These are phyloP conservation scores for Drosophila atroscutellata DNA, from an alignment of 2,888 invertebrate genomes.

Conservation along the genomic window DNA sequence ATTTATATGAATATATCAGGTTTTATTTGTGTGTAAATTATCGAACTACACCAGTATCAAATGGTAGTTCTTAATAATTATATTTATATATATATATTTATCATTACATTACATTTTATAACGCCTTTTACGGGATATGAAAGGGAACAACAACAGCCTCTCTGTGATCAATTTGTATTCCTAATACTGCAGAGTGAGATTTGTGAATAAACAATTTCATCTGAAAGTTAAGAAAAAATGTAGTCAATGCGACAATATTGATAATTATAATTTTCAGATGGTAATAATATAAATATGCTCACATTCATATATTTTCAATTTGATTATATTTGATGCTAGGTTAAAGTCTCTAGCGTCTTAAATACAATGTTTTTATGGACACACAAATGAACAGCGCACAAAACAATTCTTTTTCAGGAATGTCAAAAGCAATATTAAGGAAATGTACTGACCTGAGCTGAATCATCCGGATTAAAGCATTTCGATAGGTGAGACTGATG, in stretches of 20 bases:
- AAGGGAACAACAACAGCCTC: slow-evolving; percentile 96
- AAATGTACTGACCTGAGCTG: slow-evolving; percentile 88
- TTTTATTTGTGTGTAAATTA: background rate
- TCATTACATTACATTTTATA: slow-evolving; percentile 17
- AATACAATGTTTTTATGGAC: background rate
- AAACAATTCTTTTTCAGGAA: background rate
- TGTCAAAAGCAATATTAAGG: background rate
- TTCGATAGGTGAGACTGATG: slow-evolving; percentile 89
- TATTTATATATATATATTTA: slow-evolving; percentile 30
- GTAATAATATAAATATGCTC: background rate
- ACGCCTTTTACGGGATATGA: slow-evolving; percentile 88
- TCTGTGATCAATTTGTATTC: slow-evolving; percentile 94
- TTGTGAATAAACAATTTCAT: slow-evolving; percentile 89
- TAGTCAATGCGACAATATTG: background rate
- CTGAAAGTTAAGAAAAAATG: slow-evolving; percentile 85
- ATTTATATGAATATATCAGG: background rate
- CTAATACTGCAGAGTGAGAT: slow-evolving; percentile 90
- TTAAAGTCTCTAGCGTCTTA: background rate
- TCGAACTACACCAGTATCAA: slow-evolving; percentile 24
- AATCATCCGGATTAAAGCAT: slow-evolving; percentile 88
- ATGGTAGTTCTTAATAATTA: slow-evolving; percentile 21
- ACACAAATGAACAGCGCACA: background rate
- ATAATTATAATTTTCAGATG: background rate
- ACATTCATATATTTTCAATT: background rate
- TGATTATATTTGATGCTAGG: background rate